Percentiles rank a stretch among this genome's conserved stretches.
These are phyloP conservation scores for Drosophila emarginata DNA, from an alignment of 2,888 invertebrate genomes.

Conservation along the genomic window DNA sequence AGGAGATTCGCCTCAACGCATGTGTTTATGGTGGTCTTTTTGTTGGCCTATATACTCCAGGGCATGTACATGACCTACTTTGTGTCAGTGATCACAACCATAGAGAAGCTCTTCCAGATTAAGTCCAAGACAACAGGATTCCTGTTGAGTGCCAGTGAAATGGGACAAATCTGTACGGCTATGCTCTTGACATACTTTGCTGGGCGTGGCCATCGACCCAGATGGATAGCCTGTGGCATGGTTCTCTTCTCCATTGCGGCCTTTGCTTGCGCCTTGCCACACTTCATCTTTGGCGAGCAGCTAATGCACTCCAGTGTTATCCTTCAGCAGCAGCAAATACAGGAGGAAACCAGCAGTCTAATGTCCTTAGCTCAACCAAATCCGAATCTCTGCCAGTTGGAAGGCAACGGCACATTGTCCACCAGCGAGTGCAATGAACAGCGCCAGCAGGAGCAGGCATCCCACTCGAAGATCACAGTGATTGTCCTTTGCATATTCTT, in stretches of 20 bases:
- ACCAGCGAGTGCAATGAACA: constrained; percentile 85
- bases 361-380: constrained; percentile 39
- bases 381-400: constrained; percentile 73
- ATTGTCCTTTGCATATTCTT: constrained; percentile 94
- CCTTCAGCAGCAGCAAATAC: constrained; percentile 54
- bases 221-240: constrained; percentile 97
- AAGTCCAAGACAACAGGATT: constrained; percentile 95
- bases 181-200: constrained; percentile 94
- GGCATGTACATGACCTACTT: constrained; percentile 98
- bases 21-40: constrained; percentile 93
- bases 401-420: constrained; percentile 56
- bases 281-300: constrained; percentile 91
- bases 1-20: constrained; percentile 93
- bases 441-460: constrained; percentile 86
- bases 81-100: constrained; percentile 95
- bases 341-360: constrained; percentile 40
- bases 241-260: constrained; percentile 93
- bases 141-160: constrained; percentile 94
- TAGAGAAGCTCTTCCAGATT: constrained; percentile 95
- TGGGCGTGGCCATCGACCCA: constrained; percentile 94
- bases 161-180: constrained; percentile 95
- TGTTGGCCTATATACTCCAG: constrained; percentile 92
- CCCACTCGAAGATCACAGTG: constrained; percentile 89
- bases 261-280: constrained; percentile 93
- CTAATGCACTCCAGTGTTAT: constrained; percentile 83